Evolutionary conservation across 64 coral and sea anemone species (phyloP).

Genomic region (Montipora cactus): DNA sequence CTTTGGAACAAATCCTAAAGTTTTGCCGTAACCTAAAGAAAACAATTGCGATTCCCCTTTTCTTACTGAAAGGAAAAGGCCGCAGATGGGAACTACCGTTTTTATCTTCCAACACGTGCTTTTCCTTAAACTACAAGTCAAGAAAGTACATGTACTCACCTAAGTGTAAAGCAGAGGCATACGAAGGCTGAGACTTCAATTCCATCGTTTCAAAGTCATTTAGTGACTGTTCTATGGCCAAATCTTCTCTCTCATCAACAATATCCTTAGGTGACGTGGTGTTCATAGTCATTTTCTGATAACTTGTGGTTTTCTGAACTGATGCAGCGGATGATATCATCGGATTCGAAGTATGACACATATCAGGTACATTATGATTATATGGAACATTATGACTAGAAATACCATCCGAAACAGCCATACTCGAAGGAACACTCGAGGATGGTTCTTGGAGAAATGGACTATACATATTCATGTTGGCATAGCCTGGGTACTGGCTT

Average conservation of each 20-base stretch:
- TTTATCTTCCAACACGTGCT: not conserved
- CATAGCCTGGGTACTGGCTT: conserved; percentile 20
- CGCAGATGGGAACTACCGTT: not conserved
- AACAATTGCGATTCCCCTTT: no score
- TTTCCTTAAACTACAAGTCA: not conserved
- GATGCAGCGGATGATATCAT: not conserved
- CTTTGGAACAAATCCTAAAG: not conserved
- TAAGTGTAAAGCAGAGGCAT: conserved; percentile 78
- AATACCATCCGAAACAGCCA: conserved; percentile 25
- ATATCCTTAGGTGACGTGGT: conserved; percentile 50
- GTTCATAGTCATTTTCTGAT: not conserved
- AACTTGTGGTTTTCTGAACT: not conserved
- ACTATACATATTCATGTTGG: conserved; percentile 4
- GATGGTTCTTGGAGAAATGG: not conserved
- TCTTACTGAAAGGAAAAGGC: not conserved
- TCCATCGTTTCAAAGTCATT: conserved; percentile 71
- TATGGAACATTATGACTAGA: not conserved
- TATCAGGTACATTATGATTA: conserved; percentile 27
- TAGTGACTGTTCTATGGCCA: conserved; percentile 77
- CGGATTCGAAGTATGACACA: not conserved
- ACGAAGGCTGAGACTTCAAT: conserved; percentile 60
- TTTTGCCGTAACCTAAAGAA: not conserved
- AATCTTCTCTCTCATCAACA: conserved; percentile 88
- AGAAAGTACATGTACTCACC: conserved; percentile 4
- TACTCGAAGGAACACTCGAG: conserved; percentile 2